phyloP scores from a whole-genome alignment of 2,797 vertebrate species.

The Lithobates pipiens region DNA sequence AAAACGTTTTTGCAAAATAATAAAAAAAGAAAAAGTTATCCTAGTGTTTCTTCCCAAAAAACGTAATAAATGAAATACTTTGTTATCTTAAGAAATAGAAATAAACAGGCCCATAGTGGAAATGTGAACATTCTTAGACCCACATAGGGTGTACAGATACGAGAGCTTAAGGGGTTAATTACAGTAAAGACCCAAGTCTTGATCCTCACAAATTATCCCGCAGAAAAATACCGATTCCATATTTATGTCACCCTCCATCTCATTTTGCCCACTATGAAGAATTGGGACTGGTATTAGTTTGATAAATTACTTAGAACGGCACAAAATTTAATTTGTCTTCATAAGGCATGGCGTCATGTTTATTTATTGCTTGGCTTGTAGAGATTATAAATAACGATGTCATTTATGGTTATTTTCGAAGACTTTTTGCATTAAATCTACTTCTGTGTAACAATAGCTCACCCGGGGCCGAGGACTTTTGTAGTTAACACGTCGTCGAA shows the following conservation, averaged over 20 bases:
- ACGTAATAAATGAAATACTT: too few species aligned
- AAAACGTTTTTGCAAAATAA: too few species aligned
- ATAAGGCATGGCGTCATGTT: conserved; percentile 34
- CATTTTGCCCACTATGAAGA: neutral
- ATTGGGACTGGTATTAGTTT: neutral
- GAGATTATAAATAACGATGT: conserved; percentile 38
- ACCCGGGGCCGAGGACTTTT: neutral
- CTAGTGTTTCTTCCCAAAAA: too few species aligned
- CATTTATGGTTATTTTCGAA: conserved; percentile 48
- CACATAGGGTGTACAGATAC: too few species aligned
- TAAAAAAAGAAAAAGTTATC: too few species aligned
- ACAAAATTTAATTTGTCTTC: conserved; percentile 43
- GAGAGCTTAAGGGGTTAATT: too few species aligned
- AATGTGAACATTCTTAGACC: too few species aligned
- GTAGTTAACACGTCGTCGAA: neutral
- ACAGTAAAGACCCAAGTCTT: too few species aligned
- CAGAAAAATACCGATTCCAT: neutral
- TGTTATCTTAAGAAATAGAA: too few species aligned
- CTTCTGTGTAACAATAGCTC: conserved; percentile 20
- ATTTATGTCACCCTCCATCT: neutral
- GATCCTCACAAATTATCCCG: too few species aligned
- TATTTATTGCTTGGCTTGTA: conserved; percentile 24
- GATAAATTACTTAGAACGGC: conserved; percentile 29
- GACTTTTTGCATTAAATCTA: conserved; percentile 44
- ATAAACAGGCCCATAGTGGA: too few species aligned